Conservation (phyloP, 2,113 vertebrate genomes). For the Chloebia gouldiae region DNA sequence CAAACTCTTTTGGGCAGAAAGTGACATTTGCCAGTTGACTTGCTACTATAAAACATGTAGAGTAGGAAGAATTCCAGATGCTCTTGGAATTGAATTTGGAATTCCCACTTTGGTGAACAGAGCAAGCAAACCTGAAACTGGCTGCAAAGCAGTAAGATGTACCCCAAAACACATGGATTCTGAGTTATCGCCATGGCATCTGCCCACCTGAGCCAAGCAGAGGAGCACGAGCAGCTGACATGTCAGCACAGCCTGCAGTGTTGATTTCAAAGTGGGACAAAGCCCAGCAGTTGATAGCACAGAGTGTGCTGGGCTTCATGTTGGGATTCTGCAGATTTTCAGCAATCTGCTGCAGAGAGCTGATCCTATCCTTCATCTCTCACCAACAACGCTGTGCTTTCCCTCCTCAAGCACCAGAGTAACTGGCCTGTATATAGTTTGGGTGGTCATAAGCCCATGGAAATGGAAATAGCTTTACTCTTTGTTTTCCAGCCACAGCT, state of each 20-base stretch:
- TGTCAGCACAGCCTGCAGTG: accelerated
- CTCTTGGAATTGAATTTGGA: neutral
- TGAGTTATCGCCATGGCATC: neutral
- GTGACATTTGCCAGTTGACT: neutral
- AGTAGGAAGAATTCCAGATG: neutral
- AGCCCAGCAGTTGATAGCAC: neutral
- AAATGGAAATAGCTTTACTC: neutral
- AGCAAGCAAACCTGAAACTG: neutral
- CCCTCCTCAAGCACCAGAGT: neutral
- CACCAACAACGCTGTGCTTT: neutral
- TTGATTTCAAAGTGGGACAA: neutral
- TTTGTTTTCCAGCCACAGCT: neutral
- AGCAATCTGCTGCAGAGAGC: neutral
- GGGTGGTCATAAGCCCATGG: neutral
- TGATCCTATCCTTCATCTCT: neutral
- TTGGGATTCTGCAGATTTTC: neutral
- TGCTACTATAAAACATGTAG: accelerated
- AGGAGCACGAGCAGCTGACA: neutral
- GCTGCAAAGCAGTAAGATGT: neutral
- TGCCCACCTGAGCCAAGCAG: neutral
- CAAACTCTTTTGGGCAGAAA: neutral
- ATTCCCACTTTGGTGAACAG: neutral
- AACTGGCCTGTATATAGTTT: neutral
- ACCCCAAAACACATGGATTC: neutral
- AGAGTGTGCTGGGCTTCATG: neutral